Percentiles rank a stretch among this genome's conserved stretches.
Evolutionary conservation across 2,113 vertebrate species (phyloP).

Genomic region (Myrmecobius fasciatus): DNA sequence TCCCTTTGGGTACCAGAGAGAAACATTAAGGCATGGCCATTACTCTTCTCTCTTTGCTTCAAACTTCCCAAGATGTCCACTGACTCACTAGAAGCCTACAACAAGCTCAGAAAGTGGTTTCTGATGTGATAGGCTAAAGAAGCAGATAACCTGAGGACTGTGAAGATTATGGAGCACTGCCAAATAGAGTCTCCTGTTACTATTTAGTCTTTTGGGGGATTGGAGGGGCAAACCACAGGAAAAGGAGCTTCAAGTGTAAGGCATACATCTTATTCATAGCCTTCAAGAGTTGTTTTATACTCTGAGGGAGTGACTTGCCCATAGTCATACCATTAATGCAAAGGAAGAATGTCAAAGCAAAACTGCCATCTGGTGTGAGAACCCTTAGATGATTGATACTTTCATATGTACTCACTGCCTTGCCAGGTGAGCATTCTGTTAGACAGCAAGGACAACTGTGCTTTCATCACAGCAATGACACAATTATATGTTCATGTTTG

Average conservation of each 20-base stretch:
- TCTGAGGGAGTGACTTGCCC: neutral
- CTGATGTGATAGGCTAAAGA: conserved; percentile 34
- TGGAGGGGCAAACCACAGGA: neutral
- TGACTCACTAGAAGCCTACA: neutral
- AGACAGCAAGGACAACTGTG: neutral
- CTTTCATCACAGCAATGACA: neutral
- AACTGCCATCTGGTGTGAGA: neutral
- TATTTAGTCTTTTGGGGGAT: neutral
- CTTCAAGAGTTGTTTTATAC: neutral
- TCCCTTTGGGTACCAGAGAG: conserved; percentile 20
- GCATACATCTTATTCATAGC: neutral
- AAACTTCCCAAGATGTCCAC: conserved; percentile 32
- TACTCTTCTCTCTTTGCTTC: neutral
- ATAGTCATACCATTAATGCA: neutral
- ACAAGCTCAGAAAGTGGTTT: conserved; percentile 16
- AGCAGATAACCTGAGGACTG: conserved; percentile 4
- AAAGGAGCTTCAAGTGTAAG: neutral
- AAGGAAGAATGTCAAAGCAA: neutral
- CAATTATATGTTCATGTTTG: conserved; percentile 9
- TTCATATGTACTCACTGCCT: neutral
- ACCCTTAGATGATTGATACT: neutral
- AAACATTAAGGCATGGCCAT: conserved; percentile 21
- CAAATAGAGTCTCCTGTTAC: neutral
- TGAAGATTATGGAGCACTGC: neutral
- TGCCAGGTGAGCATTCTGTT: neutral